phyloP scores from a whole-genome alignment of 2,113 vertebrate species.

The Corythaeola cristata region DNA sequence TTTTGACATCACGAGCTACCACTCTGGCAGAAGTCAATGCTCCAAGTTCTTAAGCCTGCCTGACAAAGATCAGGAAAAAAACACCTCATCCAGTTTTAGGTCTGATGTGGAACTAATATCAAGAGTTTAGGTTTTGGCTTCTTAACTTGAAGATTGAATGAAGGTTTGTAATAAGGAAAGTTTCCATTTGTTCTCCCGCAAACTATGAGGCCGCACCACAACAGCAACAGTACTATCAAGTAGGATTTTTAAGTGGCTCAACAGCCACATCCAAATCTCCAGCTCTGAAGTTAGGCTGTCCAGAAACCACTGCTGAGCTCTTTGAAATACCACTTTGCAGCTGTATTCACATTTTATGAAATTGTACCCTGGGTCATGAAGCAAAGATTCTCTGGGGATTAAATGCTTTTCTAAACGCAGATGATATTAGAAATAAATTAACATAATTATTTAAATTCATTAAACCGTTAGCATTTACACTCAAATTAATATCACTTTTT shows the following conservation, averaged over 20 bases:
- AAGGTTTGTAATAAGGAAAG: not conserved
- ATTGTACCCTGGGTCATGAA: not conserved
- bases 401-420: not conserved
- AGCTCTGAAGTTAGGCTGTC: not conserved
- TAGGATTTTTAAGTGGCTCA: not conserved
- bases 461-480: conserved; percentile 1
- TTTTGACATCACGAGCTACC: not conserved
- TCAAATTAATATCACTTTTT: not conserved
- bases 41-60: not conserved
- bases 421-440: not conserved
- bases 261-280: not conserved
- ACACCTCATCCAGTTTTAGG: not conserved
- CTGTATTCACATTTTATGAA: not conserved
- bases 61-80: not conserved
- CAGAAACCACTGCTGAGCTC: not conserved
- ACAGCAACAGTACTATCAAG: rapidly evolving
- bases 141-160: not conserved
- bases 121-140: not conserved
- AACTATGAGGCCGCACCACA: not conserved
- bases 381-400: not conserved
- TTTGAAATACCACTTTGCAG: not conserved
- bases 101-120: not conserved
- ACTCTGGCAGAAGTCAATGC: rapidly evolving
- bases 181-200: not conserved
- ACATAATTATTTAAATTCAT: not conserved